Evolutionary conservation across 1,140 invertebrate genomes (phyloP).

Genomic region (Drosophila pseudoobscura): DNA sequence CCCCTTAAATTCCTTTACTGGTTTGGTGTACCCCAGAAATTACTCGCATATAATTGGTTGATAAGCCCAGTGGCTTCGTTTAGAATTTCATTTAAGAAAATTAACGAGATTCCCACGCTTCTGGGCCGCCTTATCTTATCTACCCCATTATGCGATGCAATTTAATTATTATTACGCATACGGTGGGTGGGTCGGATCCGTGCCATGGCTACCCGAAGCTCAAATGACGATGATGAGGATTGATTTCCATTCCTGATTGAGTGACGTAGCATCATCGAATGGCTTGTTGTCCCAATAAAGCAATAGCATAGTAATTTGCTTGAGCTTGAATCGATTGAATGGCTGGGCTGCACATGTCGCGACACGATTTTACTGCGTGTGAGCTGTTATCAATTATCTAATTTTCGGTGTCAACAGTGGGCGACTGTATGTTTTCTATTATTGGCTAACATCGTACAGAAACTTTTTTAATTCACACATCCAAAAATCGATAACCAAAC

Average conservation of each 20-base stretch:
- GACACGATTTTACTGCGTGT: slow-evolving; percentile 22
- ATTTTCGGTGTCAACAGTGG: slow-evolving; percentile 54
- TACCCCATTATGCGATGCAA: slow-evolving; percentile 1
- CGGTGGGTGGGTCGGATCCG: slow-evolving; percentile 21
- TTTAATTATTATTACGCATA: slow-evolving; percentile 58
- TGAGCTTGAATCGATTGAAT: slow-evolving; percentile 11
- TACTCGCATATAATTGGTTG: slow-evolving; percentile 31
- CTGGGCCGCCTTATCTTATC: slow-evolving; percentile 49
- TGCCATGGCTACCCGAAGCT: slow-evolving; percentile 24
- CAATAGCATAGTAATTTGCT: slow-evolving; percentile 20
- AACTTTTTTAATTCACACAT: slow-evolving; percentile 65
- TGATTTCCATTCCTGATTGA: slow-evolving; percentile 55
- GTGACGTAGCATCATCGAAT: slow-evolving; percentile 16
- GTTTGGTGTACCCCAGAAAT: slow-evolving; percentile 10
- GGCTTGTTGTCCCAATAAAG: slow-evolving; percentile 27
- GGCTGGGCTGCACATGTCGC: neutral
- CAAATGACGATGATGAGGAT: neutral
- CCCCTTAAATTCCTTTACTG: slow-evolving; percentile 24
- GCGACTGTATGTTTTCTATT: slow-evolving; percentile 21
- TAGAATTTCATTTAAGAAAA: slow-evolving; percentile 22
- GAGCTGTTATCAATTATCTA: slow-evolving; percentile 55
- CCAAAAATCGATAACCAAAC: slow-evolving; percentile 28
- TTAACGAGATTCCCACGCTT: slow-evolving; percentile 33
- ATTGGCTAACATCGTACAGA: slow-evolving; percentile 21
- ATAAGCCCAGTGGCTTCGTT: slow-evolving; percentile 34